Base-by-base conservation (phyloP, 2,113 vertebrate species). In the Chaenogobius annularis region DNA sequence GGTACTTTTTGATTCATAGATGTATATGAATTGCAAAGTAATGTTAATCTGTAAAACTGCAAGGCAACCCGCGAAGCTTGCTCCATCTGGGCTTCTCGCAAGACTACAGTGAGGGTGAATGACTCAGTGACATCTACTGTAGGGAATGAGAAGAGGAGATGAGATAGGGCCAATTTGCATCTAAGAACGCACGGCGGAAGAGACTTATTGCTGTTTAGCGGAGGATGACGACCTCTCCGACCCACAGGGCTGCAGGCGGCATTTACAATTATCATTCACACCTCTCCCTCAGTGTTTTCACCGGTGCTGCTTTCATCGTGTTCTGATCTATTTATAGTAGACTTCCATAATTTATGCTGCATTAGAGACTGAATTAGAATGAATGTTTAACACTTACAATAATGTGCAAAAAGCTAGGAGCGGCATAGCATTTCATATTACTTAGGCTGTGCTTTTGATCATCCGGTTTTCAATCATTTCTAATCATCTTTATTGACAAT, bases 41-140 rank as follows among this genome's bases (percentile, higher is more conserved):
- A 63, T 40, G 50, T 10, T 40, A 43, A 63, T 66, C 2, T 35
- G 2, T 15, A 55, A 69, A 64, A 23, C 26, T 23, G 11, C 22
- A 23, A 66, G 50, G n/a, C 14, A 1, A 22, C 20, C 40, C 66
- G 0, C 4, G 22, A 58, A 7, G 43, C 64, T 43, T 64, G 31
- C 0, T 66, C 78, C 78, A 79, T 71, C 84, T 76, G 75, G 59
- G 43, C 47, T 7, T 68, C 17, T 67, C 37, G 35, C 43, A 43
- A 19, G 17, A 19, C 31, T 61, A 8, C 11, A 61, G 44, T 2
- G 44, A 46, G 54, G 54, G 67, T 14, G 31, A 48, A 54, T 67
- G 70, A 77, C 61, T 75, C 73, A 31, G 66, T 46, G 77, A 59
- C 62, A 72, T 71, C 68, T 44, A 20, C 22, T 48, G 0, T 54